phyloP scores from a whole-genome alignment of 2,113 vertebrate species.

The Brachirus orientalis region DNA sequence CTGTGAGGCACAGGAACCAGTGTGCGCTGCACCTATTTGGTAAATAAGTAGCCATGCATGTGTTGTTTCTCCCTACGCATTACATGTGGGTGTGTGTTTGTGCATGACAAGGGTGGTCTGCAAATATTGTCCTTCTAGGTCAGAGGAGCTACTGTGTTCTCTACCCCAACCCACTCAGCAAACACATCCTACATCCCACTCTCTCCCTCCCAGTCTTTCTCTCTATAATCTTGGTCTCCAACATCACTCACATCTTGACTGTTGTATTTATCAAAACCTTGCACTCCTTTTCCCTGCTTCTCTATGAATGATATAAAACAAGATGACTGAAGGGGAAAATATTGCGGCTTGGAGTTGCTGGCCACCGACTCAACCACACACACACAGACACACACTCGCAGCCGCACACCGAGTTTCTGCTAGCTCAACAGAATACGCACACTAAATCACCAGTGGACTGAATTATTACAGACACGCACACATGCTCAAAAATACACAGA shows the following conservation, averaged over 20 bases:
- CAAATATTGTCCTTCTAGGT: slow-evolving; percentile 79
- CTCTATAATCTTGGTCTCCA: slow-evolving; percentile 16
- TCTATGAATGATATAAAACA: slow-evolving; percentile 73
- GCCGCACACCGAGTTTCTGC: slow-evolving; percentile 68
- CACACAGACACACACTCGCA: slow-evolving; percentile 34
- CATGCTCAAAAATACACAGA: slow-evolving; percentile 40
- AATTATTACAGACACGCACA: slow-evolving; percentile 71
- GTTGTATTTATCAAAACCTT: slow-evolving; percentile 52
- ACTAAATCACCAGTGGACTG: slow-evolving; percentile 74
- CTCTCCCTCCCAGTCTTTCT: slow-evolving; percentile 17
- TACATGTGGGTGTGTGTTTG: slow-evolving; percentile 64
- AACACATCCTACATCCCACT: slow-evolving; percentile 54
- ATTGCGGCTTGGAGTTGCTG: slow-evolving; percentile 72
- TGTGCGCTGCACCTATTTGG: slow-evolving; percentile 21
- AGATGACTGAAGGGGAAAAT: slow-evolving; percentile 76
- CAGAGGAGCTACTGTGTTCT: slow-evolving; percentile 75
- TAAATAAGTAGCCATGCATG: slow-evolving; percentile 33
- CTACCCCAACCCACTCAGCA: slow-evolving; percentile 72
- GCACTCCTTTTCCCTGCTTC: slow-evolving; percentile 32
- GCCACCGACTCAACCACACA: slow-evolving; percentile 62
- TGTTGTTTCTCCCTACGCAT: slow-evolving; percentile 26
- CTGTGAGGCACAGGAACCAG: neutral
- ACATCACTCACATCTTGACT: slow-evolving; percentile 45
- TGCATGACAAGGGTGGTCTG: slow-evolving; percentile 62
- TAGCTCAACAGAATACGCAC: slow-evolving; percentile 75